A percentile compares a stretch with the other conserved stretches of the same genome.
Conservation (phyloP, 2,797 vertebrate species). For the Calcarius lapponicus region DNA sequence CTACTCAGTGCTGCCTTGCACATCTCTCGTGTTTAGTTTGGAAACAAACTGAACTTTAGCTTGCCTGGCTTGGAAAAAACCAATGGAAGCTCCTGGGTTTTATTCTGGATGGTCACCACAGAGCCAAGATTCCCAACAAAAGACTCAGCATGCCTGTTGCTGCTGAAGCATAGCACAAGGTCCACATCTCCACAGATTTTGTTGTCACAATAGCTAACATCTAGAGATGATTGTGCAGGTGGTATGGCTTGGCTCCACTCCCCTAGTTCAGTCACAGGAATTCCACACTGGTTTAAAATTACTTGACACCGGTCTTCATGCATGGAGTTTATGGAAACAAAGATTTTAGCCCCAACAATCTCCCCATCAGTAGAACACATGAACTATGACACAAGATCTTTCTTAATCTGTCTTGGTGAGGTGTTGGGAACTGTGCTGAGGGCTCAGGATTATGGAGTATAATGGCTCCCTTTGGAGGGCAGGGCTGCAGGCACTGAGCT, state of each 20-base stretch:
- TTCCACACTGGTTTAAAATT: background rate
- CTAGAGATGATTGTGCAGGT: background rate
- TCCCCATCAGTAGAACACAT: background rate
- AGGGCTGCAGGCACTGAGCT: rapidly evolving
- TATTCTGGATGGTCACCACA: background rate
- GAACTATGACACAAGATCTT: background rate
- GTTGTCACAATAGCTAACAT: background rate
- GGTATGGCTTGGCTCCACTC: background rate
- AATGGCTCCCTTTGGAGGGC: background rate
- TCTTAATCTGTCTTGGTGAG: background rate
- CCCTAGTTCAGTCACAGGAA: background rate
- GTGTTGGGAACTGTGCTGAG: background rate
- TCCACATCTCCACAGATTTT: background rate
- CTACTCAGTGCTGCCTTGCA: background rate
- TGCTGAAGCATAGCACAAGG: background rate
- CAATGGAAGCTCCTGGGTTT: background rate
- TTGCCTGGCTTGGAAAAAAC: background rate
- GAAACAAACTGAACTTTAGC: background rate
- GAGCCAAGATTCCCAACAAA: background rate
- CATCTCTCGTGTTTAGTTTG: background rate
- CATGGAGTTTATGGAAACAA: background rate
- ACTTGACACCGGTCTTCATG: background rate
- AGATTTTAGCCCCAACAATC: background rate
- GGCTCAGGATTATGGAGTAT: background rate
- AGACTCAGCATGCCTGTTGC: background rate